Percentiles rank a stretch among this genome's conserved stretches.
Evolutionary conservation across 2,888 invertebrate species (phyloP).

Genomic region (Xylota sylvarum): DNA sequence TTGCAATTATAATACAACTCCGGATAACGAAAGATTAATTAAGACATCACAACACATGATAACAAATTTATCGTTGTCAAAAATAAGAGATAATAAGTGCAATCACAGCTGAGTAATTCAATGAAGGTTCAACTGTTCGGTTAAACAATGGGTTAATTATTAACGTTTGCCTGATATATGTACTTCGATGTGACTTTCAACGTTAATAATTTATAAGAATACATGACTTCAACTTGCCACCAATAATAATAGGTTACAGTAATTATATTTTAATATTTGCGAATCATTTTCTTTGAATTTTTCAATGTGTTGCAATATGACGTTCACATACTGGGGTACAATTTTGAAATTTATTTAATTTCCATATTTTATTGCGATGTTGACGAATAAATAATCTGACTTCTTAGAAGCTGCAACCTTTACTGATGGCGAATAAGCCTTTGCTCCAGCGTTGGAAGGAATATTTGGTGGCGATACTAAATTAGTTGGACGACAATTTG

Average conservation of each 20-base stretch:
- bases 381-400: too few species aligned
- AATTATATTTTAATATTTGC: too few species aligned
- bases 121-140: not conserved
- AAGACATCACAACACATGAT: not conserved
- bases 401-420: too few species aligned
- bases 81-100: not conserved
- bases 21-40: not conserved
- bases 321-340: too few species aligned
- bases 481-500: too few species aligned
- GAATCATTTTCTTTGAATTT: too few species aligned
- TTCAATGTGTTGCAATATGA: too few species aligned
- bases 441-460: too few species aligned
- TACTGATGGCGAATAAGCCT: too few species aligned
- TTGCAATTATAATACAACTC: not conserved
- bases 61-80: slow-evolving; percentile 7
- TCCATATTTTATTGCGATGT: too few species aligned
- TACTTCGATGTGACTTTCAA: not conserved
- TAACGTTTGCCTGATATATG: slow-evolving; percentile 2
- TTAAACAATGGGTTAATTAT: not conserved
- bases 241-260: not conserved
- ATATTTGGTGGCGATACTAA: too few species aligned
- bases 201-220: not conserved
- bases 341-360: too few species aligned
- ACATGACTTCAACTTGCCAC: not conserved
- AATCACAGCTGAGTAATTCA: not conserved